Evolutionary conservation across 2,797 vertebrate genomes (phyloP).

Genomic region (Anguilla pacifica): DNA sequence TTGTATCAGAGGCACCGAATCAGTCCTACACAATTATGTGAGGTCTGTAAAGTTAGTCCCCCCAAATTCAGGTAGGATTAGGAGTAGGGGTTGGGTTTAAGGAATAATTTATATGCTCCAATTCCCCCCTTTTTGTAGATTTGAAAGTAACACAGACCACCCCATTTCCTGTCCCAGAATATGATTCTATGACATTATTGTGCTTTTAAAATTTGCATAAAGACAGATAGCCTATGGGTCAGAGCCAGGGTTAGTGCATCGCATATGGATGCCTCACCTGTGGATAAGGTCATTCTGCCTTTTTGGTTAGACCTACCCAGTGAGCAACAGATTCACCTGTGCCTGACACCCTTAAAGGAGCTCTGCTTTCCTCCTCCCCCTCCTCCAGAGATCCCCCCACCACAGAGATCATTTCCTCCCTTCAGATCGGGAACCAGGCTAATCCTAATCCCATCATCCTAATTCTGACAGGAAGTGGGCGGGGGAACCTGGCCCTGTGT

Average conservation of each 20-base stretch:
- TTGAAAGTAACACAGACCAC: too few relatives aligned
- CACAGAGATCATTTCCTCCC: neutral
- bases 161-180: neutral
- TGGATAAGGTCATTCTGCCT: neutral
- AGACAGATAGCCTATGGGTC: neutral
- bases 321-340: neutral
- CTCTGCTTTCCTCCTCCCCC: neutral
- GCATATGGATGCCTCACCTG: neutral
- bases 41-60: too few relatives aligned
- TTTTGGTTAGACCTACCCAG: neutral
- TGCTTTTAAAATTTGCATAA: neutral
- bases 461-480: neutral
- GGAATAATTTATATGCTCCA: too few relatives aligned
- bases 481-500: neutral
- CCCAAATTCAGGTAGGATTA: too few relatives aligned
- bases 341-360: neutral
- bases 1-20: too few relatives aligned
- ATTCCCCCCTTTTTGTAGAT: too few relatives aligned
- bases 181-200: neutral
- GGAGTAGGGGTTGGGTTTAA: too few relatives aligned
- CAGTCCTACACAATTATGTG: too few relatives aligned
- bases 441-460: slow-evolving; percentile 27
- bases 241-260: neutral
- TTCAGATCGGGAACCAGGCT: neutral
- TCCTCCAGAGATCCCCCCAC: neutral